A percentile compares a stretch with the other conserved stretches of the same genome.
Conservation (phyloP, 2,888 invertebrate genomes). For the Chrysodeixis includens region DNA sequence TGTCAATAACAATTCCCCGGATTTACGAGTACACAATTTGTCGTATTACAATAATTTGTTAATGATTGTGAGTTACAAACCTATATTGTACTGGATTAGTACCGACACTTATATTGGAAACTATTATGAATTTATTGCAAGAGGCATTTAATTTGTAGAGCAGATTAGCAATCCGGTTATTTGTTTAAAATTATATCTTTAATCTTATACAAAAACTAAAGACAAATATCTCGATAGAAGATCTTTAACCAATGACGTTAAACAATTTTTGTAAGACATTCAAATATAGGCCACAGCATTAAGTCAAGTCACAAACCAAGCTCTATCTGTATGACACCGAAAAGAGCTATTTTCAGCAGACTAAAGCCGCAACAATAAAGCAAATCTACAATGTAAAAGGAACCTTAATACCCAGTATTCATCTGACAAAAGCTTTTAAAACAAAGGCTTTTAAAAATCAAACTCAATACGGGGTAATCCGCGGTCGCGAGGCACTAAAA, state of each 20-base stretch:
- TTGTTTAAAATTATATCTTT: no score
- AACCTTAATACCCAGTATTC: background rate
- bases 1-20: background rate
- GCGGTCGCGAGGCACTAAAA: slow-evolving; percentile 25
- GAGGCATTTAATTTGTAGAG: no score
- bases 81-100: no score
- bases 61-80: no score
- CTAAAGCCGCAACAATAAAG: background rate
- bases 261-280: background rate
- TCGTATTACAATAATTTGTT: no score
- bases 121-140: no score
- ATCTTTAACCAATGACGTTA: background rate
- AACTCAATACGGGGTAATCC: background rate
- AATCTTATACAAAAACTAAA: no score
- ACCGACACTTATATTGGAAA: no score
- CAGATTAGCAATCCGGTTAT: no score
- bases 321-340: background rate
- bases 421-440: background rate
- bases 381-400: background rate
- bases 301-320: background rate
- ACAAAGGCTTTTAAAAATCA: background rate
- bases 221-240: no score
- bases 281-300: background rate
- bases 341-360: background rate
- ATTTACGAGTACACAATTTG: no score